Base-by-base conservation (phyloP, 2,797 vertebrate species). In the Xiphophorus birchmanni region DNA sequence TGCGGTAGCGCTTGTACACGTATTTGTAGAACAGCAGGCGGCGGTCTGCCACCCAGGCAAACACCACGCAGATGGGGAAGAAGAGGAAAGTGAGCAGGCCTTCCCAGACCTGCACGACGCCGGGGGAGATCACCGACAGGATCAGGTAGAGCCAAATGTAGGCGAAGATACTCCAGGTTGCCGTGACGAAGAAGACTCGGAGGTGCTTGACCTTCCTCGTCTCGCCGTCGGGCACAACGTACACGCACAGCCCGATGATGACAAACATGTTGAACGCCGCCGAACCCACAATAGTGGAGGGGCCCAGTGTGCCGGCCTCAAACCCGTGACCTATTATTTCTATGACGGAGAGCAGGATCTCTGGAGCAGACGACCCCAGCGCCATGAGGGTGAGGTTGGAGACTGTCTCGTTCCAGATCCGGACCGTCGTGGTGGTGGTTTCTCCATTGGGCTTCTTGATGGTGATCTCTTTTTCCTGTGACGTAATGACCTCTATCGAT, bases 231-330 rank as follows among this genome's bases (percentile, higher is more conserved):
- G 99, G 99, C 82, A 99, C 98, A 1, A 99, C 98, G 0, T 99
- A 98, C 45, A 99, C 98, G 9, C 99, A 99, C 37, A 99, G 54
- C 0, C 98, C 99, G 1, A 99, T 99, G 90, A 99, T 99, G 92
- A 99, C 97, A 54, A 99, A 99, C 98, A 99, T 99, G 91, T 99
- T 99, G 93, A 99, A 99, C 0, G 99, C 98, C 0, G 99, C 99
- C 0, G 98, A 99, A 72, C 99, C 99, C 74, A 99, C 98, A 0
- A 99, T 99, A 54, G 99, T 99, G 91, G 98, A 96, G 0, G 98
- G 98, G 26, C 99, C 99, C 6, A 99, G 91, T 54, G 98, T 94
- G 42, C 99, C 98, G 0, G 99, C 97, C 0, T 95, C 37, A 90
- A 99, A 99, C 82, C 96, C 96, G 18, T 99, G 99, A 80, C 99